Base-by-base conservation (phyloP, 2,113 vertebrate species). In the Alces alces region DNA sequence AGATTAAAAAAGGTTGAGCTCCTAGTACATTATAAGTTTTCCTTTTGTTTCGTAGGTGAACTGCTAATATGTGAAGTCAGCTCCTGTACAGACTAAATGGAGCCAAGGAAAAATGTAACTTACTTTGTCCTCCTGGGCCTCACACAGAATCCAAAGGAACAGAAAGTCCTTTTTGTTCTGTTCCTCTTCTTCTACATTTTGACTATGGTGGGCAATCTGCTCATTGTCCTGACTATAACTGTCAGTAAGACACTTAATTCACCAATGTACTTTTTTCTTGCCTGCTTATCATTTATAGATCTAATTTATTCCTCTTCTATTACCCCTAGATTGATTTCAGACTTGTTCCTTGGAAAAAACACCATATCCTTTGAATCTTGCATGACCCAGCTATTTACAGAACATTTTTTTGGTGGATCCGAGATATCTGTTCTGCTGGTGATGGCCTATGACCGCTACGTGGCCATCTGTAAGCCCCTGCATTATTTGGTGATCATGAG, bases 121-220 rank as follows among this genome's bases (percentile, higher is more conserved):
- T 95, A 98, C 52, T 98, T 98, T 36, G 30, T 97, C 25, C 84
- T 98, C 11, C 66, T 98, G 66, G 95, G 97, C 33, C 28, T 98
- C 92, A 90, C 96, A 12, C 82, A 91, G 28, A 96, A 96, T 54
- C 86, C 73, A 58, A 84, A 54, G 0, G 1, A 52, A 9, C 78
- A 98, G 70, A 97, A 97, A 80, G 70, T 97, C 2, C 86, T 43
- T 64, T 80, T 30, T 33, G 78, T 80, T 80, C 16, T 50, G 2
- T 79, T 33, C 7, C 9, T 79, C 1, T 4, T 97, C 23, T 93
- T 98, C 80, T 98, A 98, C 9, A 13, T 9, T 0, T 27, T 91
- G 19, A 98, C 93, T 0, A 2, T 98, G 17, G 25, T 97, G 70
- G 97, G 96, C 52, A 97, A 98, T 28, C n/a, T 96, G 9, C 76